Evolutionary conservation across 2,888 invertebrate genomes (phyloP), one percentile per base, ranked within the genome.

Genomic region (Tupiocoris notatus): DNA sequence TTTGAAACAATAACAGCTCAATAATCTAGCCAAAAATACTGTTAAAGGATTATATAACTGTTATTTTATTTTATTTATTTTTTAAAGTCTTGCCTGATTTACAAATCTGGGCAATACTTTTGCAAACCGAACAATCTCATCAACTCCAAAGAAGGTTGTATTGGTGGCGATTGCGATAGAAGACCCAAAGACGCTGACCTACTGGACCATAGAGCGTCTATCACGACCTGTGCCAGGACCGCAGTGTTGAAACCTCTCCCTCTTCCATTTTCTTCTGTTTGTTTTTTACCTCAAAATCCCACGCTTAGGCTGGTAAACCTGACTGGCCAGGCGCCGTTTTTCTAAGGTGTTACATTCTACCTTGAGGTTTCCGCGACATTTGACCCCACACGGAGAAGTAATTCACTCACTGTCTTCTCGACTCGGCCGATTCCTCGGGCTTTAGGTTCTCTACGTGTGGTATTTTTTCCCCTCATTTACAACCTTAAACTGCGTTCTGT

Each of bases 361-460:
- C 39, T 12, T 12, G 39, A 7, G 39, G 39, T 39, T 39, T 58
- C 17, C 59, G 70, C 70, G 70, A 70, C 70, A 59, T 23, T 70
- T 70, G 70, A 70, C 70, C 70, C 59, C 70, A 70, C 70, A 70
- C 58, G 70, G 59, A 70, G 70, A 59, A 54, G 70, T 70, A 58
- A 59, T 58, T 70, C 58, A 70, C 59, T 70, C 70, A 70, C 70
- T 70, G 67, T 67, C 67, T 67, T 67, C 67, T 39, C 3, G 39
- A 39, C 39, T 39, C 12, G 39, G 39, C 39, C 39, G 12, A 12
- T 39, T 39, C 39, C 39, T 12, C n/a, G n/a, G n/a, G n/a, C n/a
- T n/a, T n/a, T n/a, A n/a, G n/a, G n/a, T n/a, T n/a, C n/a, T 12
- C 39, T 39, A 39, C 39, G 39, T 39, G 39, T 3, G 3, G 6